Conservation (phyloP, 2,113 vertebrate species). For the Centropus unirufus region DNA sequence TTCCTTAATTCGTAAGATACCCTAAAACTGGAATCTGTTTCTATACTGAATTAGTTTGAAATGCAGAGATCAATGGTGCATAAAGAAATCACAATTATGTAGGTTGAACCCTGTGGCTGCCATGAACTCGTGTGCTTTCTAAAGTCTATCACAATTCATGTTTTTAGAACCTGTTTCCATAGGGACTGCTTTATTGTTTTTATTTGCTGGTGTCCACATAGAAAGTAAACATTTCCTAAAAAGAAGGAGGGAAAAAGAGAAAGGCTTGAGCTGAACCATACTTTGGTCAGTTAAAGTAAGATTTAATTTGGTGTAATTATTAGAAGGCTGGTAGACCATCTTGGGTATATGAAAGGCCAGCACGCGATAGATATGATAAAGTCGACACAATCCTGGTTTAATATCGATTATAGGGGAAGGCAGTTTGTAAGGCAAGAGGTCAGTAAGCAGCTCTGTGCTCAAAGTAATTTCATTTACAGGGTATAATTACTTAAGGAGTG, state of each 20-base stretch:
- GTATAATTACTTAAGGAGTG: background rate
- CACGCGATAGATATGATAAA: background rate
- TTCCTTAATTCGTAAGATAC: background rate
- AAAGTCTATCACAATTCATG: background rate
- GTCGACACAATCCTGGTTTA: background rate
- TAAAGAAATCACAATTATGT: background rate
- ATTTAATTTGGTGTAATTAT: background rate
- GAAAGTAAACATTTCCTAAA: background rate
- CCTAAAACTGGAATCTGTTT: background rate
- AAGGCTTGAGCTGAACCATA: accelerated
- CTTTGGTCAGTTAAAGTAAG: background rate
- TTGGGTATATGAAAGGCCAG: background rate
- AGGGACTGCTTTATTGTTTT: background rate
- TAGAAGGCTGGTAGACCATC: background rate
- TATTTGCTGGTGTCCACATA: background rate
- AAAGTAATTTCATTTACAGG: background rate
- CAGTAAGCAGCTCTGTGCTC: background rate
- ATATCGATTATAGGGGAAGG: background rate
- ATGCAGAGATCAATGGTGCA: background rate
- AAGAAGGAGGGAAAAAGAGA: background rate
- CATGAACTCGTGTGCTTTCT: background rate
- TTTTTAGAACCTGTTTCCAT: background rate
- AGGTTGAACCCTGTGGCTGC: background rate
- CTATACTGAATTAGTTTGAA: background rate
- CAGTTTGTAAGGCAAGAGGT: background rate